These are phyloP conservation scores for Limulus polyphemus DNA, from an alignment of 2,888 invertebrate genomes.

Conservation along the genomic window DNA sequence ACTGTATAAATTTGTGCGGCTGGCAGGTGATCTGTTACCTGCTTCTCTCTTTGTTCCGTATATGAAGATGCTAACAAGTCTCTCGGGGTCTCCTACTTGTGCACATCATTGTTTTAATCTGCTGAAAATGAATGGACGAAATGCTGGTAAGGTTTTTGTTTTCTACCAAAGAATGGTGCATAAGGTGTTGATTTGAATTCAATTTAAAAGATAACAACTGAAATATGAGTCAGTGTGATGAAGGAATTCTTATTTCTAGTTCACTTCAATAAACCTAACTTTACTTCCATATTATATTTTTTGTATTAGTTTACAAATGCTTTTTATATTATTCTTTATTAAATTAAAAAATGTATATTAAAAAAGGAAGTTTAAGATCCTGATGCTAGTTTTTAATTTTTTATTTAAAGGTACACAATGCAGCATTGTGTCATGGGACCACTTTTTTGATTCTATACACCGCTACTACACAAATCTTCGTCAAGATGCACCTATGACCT, in stretches of 20 bases:
- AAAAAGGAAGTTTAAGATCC: too few relatives aligned
- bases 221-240: too few relatives aligned
- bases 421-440: conserved; percentile 60
- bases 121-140: conserved; percentile 51
- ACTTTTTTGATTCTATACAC: conserved; percentile 64
- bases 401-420: conserved; percentile 34
- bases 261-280: too few relatives aligned
- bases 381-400: not conserved
- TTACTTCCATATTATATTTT: too few relatives aligned
- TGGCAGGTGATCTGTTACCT: conserved; percentile 73
- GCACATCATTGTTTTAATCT: conserved; percentile 66
- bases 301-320: too few relatives aligned
- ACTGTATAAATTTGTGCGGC: conserved; percentile 76
- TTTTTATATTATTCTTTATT: too few relatives aligned
- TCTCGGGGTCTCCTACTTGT: conserved; percentile 58
- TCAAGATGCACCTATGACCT: conserved; percentile 44
- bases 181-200: too few relatives aligned
- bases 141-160: conserved; percentile 17
- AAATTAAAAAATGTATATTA: too few relatives aligned
- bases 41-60: conserved; percentile 73
- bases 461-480: conserved; percentile 43
- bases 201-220: too few relatives aligned
- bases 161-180: not conserved
- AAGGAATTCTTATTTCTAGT: too few relatives aligned
- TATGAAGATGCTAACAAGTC: conserved; percentile 67